phyloP scores from a whole-genome alignment of 2,797 vertebrate species.

The Gadopsis marmoratus region DNA sequence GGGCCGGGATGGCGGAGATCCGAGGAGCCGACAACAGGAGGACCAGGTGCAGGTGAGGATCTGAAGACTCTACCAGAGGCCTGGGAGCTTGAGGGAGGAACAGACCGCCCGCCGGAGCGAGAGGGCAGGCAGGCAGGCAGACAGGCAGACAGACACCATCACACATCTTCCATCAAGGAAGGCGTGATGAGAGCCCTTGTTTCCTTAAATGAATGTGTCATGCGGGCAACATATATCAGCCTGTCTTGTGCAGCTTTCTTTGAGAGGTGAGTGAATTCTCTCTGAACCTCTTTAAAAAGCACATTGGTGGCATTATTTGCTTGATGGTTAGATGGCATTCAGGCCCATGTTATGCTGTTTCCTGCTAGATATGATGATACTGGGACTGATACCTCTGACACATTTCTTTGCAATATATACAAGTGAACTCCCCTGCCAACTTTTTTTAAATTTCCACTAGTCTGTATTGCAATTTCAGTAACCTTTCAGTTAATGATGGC shows the following conservation, averaged over 20 bases:
- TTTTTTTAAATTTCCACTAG: background rate
- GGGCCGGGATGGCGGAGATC: no score
- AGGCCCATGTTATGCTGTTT: background rate
- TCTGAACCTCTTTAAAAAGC: conserved; percentile 11
- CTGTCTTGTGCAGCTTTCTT: conserved; percentile 7
- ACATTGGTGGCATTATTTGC: background rate
- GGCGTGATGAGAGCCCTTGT: conserved; percentile 20
- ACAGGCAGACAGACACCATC: background rate
- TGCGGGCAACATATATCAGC: conserved; percentile 6
- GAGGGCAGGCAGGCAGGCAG: no score
- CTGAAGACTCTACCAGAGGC: no score
- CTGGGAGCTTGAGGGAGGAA: no score
- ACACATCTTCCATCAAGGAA: background rate
- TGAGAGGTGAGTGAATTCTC: conserved; percentile 1
- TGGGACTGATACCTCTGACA: background rate
- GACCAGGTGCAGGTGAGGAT: no score
- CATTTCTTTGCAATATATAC: background rate
- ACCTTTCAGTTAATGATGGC: conserved; percentile 4
- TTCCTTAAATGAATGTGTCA: conserved; percentile 10
- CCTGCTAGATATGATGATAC: background rate
- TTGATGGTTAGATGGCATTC: background rate
- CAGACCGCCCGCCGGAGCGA: no score
- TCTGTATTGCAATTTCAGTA: conserved; percentile 3
- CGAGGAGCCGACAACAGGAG: no score
- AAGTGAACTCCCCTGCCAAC: background rate